phyloP scores from a whole-genome alignment of 2,888 invertebrate genomes.

The Urechis unicinctus region DNA sequence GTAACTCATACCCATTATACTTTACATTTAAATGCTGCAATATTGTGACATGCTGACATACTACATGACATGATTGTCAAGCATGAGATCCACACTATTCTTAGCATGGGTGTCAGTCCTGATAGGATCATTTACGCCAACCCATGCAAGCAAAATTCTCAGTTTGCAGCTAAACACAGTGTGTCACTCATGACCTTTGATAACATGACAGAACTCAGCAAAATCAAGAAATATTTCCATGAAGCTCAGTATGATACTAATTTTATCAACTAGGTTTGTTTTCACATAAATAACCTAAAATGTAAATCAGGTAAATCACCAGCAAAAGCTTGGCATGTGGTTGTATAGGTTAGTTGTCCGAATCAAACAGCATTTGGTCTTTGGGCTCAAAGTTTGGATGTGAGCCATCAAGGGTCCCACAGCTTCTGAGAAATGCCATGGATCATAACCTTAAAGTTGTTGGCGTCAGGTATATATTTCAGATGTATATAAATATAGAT shows the following conservation, averaged over 20 bases:
- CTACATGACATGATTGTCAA: no score
- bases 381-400: background rate
- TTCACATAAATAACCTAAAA: no score
- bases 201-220: background rate
- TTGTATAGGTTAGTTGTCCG: background rate
- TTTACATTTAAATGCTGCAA: no score
- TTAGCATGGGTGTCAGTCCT: no score
- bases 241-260: background rate
- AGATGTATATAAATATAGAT: no score
- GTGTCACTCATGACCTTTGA: background rate
- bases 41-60: no score
- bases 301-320: no score
- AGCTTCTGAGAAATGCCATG: background rate
- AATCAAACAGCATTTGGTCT: no score
- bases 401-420: background rate
- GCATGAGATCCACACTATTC: no score
- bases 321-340: background rate
- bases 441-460: background rate
- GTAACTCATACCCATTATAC: no score
- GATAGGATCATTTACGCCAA: background rate
- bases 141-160: background rate
- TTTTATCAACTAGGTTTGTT: no score
- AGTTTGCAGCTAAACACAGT: background rate
- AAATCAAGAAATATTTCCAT: no score
- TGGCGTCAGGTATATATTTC: background rate